phyloP scores from a whole-genome alignment of 37 sponge, comb jelly and placozoan genomes.

The Corticium candelabrum region DNA sequence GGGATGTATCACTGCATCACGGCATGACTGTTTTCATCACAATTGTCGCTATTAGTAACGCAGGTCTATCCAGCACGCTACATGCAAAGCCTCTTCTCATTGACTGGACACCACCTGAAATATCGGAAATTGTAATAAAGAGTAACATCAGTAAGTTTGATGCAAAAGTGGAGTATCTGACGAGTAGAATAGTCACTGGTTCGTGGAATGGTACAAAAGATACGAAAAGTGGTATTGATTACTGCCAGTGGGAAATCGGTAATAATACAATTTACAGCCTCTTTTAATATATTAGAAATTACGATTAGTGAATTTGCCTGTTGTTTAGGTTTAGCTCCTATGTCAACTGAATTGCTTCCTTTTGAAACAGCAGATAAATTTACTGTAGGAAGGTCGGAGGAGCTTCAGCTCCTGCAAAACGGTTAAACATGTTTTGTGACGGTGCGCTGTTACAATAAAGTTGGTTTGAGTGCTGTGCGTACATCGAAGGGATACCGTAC shows the following conservation, averaged over 20 bases:
- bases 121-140: constrained; percentile 2
- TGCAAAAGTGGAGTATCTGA: constrained; percentile 40
- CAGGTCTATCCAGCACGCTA: constrained; percentile 30
- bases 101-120: constrained; percentile 49
- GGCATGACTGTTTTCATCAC: constrained; percentile 2
- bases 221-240: constrained; percentile 43
- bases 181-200: constrained; percentile 8
- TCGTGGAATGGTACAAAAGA: constrained; percentile 23
- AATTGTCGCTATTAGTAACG: constrained; percentile 36
- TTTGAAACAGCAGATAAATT: neutral
- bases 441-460: neutral
- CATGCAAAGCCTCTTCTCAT: constrained; percentile 23
- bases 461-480: neutral
- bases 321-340: neutral
- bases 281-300: neutral
- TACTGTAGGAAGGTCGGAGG: neutral
- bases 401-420: neutral
- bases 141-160: constrained; percentile 16
- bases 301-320: too few relatives aligned
- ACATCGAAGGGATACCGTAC: neutral
- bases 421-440: neutral
- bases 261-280: neutral
- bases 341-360: neutral
- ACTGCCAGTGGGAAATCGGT: constrained; percentile 51
- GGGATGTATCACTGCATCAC: neutral